A percentile compares a stretch with the other conserved stretches of the same genome.
These are phyloP conservation scores for Mythimna vitellina DNA, from an alignment of 2,888 invertebrate species.

Conservation along the genomic window DNA sequence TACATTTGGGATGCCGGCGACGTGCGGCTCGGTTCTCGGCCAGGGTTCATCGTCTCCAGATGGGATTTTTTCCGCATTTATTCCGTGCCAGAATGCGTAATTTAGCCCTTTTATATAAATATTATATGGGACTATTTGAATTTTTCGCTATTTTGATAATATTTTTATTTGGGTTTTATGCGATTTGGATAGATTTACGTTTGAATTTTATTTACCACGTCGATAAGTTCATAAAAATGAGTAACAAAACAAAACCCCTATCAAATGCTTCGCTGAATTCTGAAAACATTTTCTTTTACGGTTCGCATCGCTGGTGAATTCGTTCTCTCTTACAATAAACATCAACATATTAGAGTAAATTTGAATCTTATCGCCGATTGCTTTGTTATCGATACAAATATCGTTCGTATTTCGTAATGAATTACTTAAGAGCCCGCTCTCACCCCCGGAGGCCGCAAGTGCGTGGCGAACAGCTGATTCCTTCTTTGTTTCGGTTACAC, in stretches of 20 bases:
- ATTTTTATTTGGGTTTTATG: conserved; percentile 55
- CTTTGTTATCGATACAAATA: conserved; percentile 57
- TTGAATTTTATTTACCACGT: conserved; percentile 36
- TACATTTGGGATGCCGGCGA: conserved; percentile 58
- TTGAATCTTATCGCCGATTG: conserved; percentile 46
- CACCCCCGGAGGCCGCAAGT: conserved; percentile 58
- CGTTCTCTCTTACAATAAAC: conserved; percentile 26
- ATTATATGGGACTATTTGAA: conserved; percentile 62
- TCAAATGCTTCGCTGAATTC: not conserved
- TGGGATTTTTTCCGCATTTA: conserved; percentile 44
- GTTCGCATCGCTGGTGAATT: conserved; percentile 5
- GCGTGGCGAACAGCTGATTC: conserved; percentile 68
- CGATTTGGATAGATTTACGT: conserved; percentile 46
- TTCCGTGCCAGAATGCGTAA: conserved; percentile 57
- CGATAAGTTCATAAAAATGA: conserved; percentile 27
- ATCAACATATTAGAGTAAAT: conserved; percentile 48
- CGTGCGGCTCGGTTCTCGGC: conserved; percentile 12
- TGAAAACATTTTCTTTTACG: not conserved
- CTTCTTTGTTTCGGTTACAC: conserved; percentile 60
- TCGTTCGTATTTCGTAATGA: conserved; percentile 54
- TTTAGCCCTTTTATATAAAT: conserved; percentile 66
- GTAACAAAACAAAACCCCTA: conserved; percentile 1
- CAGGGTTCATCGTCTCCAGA: conserved; percentile 43
- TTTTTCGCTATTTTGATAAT: conserved; percentile 55
- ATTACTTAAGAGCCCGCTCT: conserved; percentile 62